These are phyloP conservation scores for Ranitomeya variabilis DNA, from an alignment of 2,113 vertebrate species.

Conservation along the genomic window DNA sequence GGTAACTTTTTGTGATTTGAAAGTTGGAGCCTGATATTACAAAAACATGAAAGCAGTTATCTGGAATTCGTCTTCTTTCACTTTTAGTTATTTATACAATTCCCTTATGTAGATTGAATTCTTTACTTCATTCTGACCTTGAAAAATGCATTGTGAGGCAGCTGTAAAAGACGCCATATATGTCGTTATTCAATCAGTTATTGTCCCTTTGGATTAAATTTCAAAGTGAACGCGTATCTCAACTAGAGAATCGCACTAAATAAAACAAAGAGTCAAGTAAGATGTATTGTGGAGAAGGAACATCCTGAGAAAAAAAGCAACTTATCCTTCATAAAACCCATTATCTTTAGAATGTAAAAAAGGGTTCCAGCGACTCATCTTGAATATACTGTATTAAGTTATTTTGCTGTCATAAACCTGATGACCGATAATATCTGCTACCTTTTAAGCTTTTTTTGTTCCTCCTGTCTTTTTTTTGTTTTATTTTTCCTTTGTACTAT, in stretches of 20 bases:
- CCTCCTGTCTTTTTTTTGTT: not conserved
- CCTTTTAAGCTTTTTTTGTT: slow-evolving; percentile 21
- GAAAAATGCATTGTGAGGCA: not conserved
- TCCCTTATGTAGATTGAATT: not conserved
- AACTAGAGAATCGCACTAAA: slow-evolving; percentile 25
- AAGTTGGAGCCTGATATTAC: not conserved
- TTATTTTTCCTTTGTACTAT: slow-evolving; percentile 8
- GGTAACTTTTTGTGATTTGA: too few relatives aligned
- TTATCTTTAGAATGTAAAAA: slow-evolving; percentile 44
- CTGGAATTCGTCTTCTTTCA: not conserved
- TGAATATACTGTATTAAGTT: slow-evolving; percentile 29
- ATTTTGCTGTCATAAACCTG: slow-evolving; percentile 44
- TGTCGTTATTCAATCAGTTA: slow-evolving; percentile 20
- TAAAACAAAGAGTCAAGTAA: slow-evolving; percentile 31
- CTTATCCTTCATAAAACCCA: slow-evolving; percentile 26
- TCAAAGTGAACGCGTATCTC: slow-evolving; percentile 32
- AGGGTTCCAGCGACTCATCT: slow-evolving; percentile 1
- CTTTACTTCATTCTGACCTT: not conserved
- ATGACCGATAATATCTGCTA: slow-evolving; percentile 24
- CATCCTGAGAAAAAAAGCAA: slow-evolving; percentile 10
- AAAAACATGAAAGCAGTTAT: not conserved
- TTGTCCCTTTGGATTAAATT: slow-evolving; percentile 35
- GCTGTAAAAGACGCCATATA: not conserved
- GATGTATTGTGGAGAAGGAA: slow-evolving; percentile 19
- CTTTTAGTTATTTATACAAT: not conserved